Percentiles rank a stretch among this genome's conserved stretches.
Evolutionary conservation across 2,888 invertebrate species (phyloP).

Genomic region (Campoletis raptor): DNA sequence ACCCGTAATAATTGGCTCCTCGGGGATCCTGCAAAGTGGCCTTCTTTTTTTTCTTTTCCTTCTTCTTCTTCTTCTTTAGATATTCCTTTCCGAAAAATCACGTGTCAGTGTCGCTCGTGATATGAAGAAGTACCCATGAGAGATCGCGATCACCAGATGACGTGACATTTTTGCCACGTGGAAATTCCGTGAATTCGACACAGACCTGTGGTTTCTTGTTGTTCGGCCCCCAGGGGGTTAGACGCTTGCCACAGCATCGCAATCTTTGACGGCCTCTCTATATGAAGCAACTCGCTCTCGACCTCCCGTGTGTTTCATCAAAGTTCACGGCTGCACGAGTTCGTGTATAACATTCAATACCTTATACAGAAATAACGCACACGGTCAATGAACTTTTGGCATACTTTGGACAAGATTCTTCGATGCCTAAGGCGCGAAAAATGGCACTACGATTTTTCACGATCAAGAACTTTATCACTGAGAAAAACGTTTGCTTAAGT

Average conservation of each 20-base stretch:
- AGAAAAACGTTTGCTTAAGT: too few species aligned
- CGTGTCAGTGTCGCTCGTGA: slow-evolving; percentile 31
- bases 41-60: not conserved
- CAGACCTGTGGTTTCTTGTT: slow-evolving; percentile 7
- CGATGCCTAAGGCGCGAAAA: not conserved
- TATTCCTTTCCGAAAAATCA: slow-evolving; percentile 8
- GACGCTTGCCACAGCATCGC: slow-evolving; percentile 9
- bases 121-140: not conserved
- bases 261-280: slow-evolving; percentile 39
- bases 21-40: not conserved
- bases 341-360: slow-evolving; percentile 8
- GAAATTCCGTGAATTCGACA: slow-evolving; percentile 50
- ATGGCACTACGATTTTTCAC: not conserved
- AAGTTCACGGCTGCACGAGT: slow-evolving; percentile 41
- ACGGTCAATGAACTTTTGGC: slow-evolving; percentile 69
- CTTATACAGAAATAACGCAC: slow-evolving; percentile 18
- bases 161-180: slow-evolving; percentile 51
- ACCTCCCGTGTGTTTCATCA: slow-evolving; percentile 27
- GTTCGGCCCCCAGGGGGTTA: slow-evolving; percentile 16
- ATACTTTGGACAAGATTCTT: slow-evolving; percentile 52
- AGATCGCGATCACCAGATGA: slow-evolving; percentile 39
- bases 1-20: slow-evolving; percentile 16
- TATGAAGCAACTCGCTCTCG: slow-evolving; percentile 48
- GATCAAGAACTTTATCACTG: too few species aligned
- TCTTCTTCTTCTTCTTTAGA: not conserved